Base-by-base conservation (phyloP, 2,797 vertebrate species). In the Todus mexicanus region DNA sequence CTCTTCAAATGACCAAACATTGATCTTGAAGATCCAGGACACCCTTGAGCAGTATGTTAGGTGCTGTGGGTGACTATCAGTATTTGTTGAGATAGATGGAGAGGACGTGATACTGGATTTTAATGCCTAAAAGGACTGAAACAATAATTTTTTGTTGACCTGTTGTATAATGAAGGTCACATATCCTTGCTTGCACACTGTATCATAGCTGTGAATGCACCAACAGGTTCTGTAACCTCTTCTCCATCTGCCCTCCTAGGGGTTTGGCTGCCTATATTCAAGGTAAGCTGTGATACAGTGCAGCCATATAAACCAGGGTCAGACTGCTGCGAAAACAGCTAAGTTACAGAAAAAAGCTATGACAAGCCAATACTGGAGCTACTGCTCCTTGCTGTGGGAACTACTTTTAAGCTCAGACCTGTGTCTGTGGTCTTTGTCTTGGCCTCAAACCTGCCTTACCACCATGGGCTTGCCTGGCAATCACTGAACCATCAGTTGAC, bases 171-270 rank as follows among this genome's bases (percentile, higher is more conserved):
- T 13, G 16, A 89, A 83, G 20, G 50, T 57, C 65, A 83, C 17
- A 15, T 47, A 42, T 37, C 10, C 6, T 4, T 1, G 0, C 15
- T 60, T 60, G 19, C 31, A 17, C 4, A 10, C 56, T 43, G 35
- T 1, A 1, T 42, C 37, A 70, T 42, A 66, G 27, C 29, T 5
- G 1, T 8, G 16, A 80, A 12, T 37, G 12, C 27, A 83, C 45
- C 56, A 87, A 71, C 12, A 89, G 17, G 10, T 22, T 87, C 45
- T 5, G 1, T 53, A 89, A 65, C 15, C 21, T 78, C 45, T 72
- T 84, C 29, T 4, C 25, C 38, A n/a, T 48, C 56, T 75, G 51
- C 20, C n/a, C 23, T 59, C 16, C 40, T 29, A 37, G 1, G 22
- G 13, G 11, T 40, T 29, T 75, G 42, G 31, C 57, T 87, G 69